Evolutionary conservation across 2,797 vertebrate species (phyloP).

Genomic region (Catharus ustulatus): DNA sequence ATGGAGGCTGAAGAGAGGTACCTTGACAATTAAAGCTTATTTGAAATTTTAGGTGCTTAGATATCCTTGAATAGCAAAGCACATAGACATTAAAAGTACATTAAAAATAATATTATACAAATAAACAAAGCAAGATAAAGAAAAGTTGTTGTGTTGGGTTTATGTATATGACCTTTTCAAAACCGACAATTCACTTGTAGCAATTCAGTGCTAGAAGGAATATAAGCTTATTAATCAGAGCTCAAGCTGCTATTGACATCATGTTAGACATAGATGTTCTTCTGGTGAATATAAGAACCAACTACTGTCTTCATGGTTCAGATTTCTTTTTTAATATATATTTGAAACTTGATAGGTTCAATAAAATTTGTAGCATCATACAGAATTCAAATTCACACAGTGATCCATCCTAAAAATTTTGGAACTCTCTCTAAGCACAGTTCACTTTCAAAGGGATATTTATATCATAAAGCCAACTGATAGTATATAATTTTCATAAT

Average conservation of each 20-base stretch:
- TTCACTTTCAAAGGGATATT: conserved; percentile 43
- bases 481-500: conserved; percentile 34
- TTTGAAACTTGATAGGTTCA: not conserved
- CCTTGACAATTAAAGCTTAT: not conserved
- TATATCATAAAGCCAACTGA: conserved; percentile 19
- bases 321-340: not conserved
- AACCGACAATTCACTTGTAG: not conserved
- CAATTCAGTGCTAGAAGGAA: not conserved
- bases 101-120: not conserved
- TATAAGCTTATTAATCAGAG: not conserved
- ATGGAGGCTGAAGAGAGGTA: not conserved
- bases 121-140: not conserved
- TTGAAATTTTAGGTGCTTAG: not conserved
- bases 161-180: not conserved
- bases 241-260: not conserved
- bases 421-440: not conserved
- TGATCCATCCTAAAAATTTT: not conserved
- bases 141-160: not conserved
- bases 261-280: not conserved
- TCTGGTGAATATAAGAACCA: not conserved
- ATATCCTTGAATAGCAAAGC: not conserved
- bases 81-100: not conserved
- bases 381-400: not conserved
- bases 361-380: not conserved
- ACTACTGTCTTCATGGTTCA: not conserved